phyloP scores from a whole-genome alignment of 2,113 vertebrate species.

The Pedionomus torquatus region DNA sequence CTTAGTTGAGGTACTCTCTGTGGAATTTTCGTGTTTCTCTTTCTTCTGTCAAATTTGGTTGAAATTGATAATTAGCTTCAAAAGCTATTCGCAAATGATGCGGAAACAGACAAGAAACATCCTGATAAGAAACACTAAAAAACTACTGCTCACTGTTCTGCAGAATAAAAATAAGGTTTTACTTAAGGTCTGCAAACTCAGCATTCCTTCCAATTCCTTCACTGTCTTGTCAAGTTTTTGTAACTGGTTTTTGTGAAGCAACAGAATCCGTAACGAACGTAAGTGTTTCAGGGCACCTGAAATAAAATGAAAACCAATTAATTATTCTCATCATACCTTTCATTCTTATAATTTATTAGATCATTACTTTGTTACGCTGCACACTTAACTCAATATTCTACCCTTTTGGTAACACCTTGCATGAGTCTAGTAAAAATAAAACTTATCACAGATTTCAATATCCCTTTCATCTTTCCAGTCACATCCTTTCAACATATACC shows the following conservation, averaged over 20 bases:
- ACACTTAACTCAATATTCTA: neutral
- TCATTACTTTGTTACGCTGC: neutral
- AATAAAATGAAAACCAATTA: neutral
- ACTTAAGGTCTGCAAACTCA: slow-evolving; percentile 78
- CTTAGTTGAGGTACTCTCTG: neutral
- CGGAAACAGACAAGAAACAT: neutral
- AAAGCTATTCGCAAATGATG: neutral
- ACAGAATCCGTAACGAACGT: slow-evolving; percentile 66
- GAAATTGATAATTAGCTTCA: neutral
- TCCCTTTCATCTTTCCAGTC: neutral
- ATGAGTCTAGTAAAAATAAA: neutral
- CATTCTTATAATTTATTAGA: too few species aligned
- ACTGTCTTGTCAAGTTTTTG: slow-evolving; percentile 68
- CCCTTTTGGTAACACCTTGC: neutral
- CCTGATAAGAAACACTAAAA: neutral
- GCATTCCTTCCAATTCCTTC: slow-evolving; percentile 78
- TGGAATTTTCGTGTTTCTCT: neutral
- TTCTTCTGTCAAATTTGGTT: neutral
- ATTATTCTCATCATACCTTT: neutral
- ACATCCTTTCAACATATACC: neutral
- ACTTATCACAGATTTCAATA: neutral
- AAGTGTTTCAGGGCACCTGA: slow-evolving; percentile 74
- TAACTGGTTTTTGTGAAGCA: slow-evolving; percentile 81
- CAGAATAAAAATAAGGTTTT: slow-evolving; percentile 16
- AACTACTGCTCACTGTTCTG: neutral